phyloP scores from a whole-genome alignment of 2,888 invertebrate species.

The Morpho achilles region DNA sequence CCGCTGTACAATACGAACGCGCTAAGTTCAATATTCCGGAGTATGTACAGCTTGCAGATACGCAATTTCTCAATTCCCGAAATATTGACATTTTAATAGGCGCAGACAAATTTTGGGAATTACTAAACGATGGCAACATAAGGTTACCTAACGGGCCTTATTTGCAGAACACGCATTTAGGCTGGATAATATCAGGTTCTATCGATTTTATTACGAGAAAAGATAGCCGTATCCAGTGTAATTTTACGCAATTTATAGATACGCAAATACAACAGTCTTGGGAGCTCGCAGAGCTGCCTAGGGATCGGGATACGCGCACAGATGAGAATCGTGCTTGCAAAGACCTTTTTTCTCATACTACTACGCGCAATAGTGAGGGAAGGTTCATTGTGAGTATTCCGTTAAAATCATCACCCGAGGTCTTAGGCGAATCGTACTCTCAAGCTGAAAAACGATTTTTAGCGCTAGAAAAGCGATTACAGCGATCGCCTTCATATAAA shows the following conservation, averaged over 20 bases:
- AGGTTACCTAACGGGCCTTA: conserved; percentile 9
- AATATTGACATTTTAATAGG: not conserved
- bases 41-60: not conserved
- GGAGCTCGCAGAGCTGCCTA: conserved; percentile 26
- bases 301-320: not conserved
- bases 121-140: not conserved
- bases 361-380: conserved; percentile 16
- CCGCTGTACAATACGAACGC: conserved; percentile 2
- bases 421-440: conserved; percentile 23
- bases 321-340: conserved; percentile 18
- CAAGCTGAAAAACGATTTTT: conserved; percentile 22
- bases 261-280: conserved; percentile 25
- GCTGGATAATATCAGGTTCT: conserved; percentile 31
- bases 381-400: conserved; percentile 19
- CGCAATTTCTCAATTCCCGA: not conserved
- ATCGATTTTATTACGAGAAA: conserved; percentile 6
- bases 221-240: conserved; percentile 16
- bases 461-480: conserved; percentile 22
- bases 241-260: conserved; percentile 21
- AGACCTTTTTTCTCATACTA: conserved; percentile 12
- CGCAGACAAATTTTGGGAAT: conserved; percentile 2
- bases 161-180: conserved; percentile 28
- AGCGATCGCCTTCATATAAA: conserved; percentile 17
- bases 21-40: not conserved
- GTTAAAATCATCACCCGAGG: conserved; percentile 9